Base-by-base conservation (phyloP, 1,140 invertebrate genomes). In the Drosophila persimilis region DNA sequence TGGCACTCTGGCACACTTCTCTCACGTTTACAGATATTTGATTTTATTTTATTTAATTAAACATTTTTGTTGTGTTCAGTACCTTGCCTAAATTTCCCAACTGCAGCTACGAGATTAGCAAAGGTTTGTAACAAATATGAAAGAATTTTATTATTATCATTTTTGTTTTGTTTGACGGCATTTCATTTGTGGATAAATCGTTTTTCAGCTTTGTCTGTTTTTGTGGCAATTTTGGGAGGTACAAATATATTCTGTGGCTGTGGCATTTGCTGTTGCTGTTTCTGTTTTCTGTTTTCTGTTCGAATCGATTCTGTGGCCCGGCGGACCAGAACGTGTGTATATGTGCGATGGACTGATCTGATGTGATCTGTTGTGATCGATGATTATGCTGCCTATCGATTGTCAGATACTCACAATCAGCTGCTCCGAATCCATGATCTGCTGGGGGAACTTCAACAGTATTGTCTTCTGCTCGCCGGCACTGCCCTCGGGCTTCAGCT, bases 61-160 rank as follows among this genome's bases (percentile, higher is more conserved):
- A n/a, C 24, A 44, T 47, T 35, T 69, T 53, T 61, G 46, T 81
- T 11, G 3, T 9, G 11, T 39, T 62, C 70, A 77, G 73, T 90
- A 90, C 89, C 89, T 90, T 90, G 76, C 89, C 89, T 54, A 90
- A 86, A 64, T 90, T 90, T 90, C 89, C 89, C 89, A 90, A 90
- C 89, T 90, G 89, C 89, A 90, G 89, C 89, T 90, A 76, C 69
- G 55, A 58, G 69, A 58, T 61, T 74, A 62, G 55, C 51, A 61
- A 56, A 53, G 63, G 65, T 73, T 73, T 48, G 8, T 56, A 75
- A 31, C 74, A 81, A 65, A 81, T 78, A 60, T 63, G 70, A 84
- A 69, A 83, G 54, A 83, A 55, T 64, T 79, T 64, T 78, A 81
- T 80, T 77, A 77, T 35, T 44, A 64, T 65, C 59, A 47, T 58